Evolutionary conservation across 2,888 invertebrate species (phyloP), one percentile per base, ranked within the genome.

Genomic region (Tinea pellionella): DNA sequence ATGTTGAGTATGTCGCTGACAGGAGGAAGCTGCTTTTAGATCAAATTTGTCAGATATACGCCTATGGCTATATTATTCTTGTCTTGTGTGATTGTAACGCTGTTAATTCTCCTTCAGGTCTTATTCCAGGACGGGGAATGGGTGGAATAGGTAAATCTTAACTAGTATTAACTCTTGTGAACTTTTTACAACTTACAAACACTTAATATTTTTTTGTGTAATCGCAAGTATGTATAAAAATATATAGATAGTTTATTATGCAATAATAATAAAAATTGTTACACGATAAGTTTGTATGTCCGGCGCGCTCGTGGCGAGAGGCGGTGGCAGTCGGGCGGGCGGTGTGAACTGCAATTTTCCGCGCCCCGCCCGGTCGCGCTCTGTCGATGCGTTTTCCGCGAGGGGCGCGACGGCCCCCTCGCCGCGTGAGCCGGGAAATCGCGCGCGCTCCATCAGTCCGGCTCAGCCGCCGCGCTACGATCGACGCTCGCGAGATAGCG

Each of bases 381-480:
- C 67, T 68, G 67, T 55, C 73, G 71, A 67, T 72, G 78, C 79
- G 79, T 82, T 85, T 85, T 85, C 82, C 85, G 78, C 78, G 78
- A 75, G 81, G 79, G 80, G 79, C 80, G 78, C 79, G 75, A 74
- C 77, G 78, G 80, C 84, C 82, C 77, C 77, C 68, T 59, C 59
- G 41, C 61, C 55, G 59, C 77, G 77, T 77, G 77, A 78, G 75
- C 71, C 42, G 59, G 59, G 59, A 59, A 59, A 59, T 43, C 47
- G 59, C 59, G 42, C 60, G 24, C 59, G 70, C 72, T 74, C 78
- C 74, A 69, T 86, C 86, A 87, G 86, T 87, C 76, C 76, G 80
- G 73, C 77, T 79, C 80, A 72, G 78, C 78, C 84, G 82, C 78
- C 82, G 84, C 77, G 77, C 70, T 72, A 82, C 70, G 70, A 32